Percentiles rank a stretch among this genome's conserved stretches.
phyloP scores from a whole-genome alignment of 2,888 invertebrate species.

The Allolobophora icterica region DNA sequence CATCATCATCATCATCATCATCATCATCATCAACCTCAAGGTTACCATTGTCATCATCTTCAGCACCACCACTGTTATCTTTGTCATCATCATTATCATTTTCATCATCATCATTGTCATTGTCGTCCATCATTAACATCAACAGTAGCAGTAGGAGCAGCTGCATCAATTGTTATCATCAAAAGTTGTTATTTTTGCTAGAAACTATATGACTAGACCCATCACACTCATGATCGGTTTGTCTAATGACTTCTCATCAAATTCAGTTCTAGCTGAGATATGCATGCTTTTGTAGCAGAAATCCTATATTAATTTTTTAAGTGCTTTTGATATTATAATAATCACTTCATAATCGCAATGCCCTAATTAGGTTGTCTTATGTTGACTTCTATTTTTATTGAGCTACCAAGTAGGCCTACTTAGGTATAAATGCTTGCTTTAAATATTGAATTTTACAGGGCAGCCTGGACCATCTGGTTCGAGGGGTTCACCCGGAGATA shows the following conservation, averaged over 20 bases:
- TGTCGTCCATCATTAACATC: neutral
- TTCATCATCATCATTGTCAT: neutral
- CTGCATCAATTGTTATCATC: too few relatives aligned
- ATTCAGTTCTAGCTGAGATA: too few relatives aligned
- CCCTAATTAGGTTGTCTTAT: too few relatives aligned
- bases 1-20: neutral
- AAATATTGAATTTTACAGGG: conserved; percentile 26
- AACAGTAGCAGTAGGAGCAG: too few relatives aligned
- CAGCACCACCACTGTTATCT: neutral
- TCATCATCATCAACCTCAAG: neutral
- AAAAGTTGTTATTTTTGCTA: too few relatives aligned
- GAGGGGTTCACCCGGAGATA: conserved; percentile 41
- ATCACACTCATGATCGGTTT: too few relatives aligned
- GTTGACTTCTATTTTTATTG: neutral
- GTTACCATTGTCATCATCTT: neutral
- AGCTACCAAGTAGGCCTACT: neutral
- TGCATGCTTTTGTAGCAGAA: neutral
- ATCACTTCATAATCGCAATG: neutral
- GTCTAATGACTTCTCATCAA: too few relatives aligned
- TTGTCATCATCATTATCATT: neutral
- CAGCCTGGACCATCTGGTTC: conserved; percentile 36
- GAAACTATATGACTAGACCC: too few relatives aligned
- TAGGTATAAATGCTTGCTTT: neutral
- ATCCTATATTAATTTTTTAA: neutral
- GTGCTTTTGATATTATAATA: neutral